These are phyloP conservation scores for Acanthopleura granulata DNA, from an alignment of 2,888 invertebrate species.

Conservation along the genomic window DNA sequence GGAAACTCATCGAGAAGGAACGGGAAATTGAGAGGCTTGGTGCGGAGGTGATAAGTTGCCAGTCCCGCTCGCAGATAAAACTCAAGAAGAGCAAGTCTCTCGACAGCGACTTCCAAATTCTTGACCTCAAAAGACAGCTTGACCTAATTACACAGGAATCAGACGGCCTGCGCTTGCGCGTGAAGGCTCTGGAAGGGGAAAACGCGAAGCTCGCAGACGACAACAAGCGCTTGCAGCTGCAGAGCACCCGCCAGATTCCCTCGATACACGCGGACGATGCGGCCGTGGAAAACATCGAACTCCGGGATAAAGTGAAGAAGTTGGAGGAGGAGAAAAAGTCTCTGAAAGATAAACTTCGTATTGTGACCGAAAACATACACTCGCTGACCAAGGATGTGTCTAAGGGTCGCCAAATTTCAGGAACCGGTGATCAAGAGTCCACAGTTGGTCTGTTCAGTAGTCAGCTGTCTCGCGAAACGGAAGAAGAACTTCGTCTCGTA, in stretches of 20 bases:
- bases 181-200: conserved; percentile 76
- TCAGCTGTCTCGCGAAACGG: conserved; percentile 72
- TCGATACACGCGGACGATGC: conserved; percentile 48
- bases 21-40: conserved; percentile 82
- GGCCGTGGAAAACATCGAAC: conserved; percentile 70
- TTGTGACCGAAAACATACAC: conserved; percentile 39
- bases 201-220: conserved; percentile 82
- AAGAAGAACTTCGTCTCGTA: conserved; percentile 80
- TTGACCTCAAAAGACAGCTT: conserved; percentile 80
- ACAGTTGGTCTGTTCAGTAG: background rate
- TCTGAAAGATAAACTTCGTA: conserved; percentile 40
- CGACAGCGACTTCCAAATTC: conserved; percentile 57
- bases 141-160: conserved; percentile 85
- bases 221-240: conserved; percentile 79
- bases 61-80: conserved; percentile 29
- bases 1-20: conserved; percentile 83
- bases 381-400: conserved; percentile 35
- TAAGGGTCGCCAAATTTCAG: background rate
- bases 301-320: conserved; percentile 75
- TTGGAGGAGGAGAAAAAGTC: conserved; percentile 72
- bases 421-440: background rate
- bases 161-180: conserved; percentile 77
- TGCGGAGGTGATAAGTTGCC: conserved; percentile 36
- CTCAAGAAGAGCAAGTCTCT: conserved; percentile 66
- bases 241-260: conserved; percentile 37